Base-by-base conservation (phyloP, 2,888 invertebrate genomes). In the Petrolisthes cinctipes region DNA sequence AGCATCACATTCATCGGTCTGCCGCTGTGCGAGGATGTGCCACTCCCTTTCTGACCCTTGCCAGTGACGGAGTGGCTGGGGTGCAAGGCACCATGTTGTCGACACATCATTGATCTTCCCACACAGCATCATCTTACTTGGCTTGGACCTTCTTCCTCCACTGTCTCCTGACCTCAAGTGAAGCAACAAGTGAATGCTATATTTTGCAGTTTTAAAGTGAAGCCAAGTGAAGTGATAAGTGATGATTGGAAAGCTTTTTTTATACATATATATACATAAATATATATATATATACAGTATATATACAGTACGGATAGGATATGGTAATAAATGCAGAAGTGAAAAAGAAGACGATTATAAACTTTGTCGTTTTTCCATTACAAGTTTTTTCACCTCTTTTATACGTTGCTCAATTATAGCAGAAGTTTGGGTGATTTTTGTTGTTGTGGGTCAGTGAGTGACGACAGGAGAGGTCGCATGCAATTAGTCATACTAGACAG, bases 231-330 rank as follows among this genome's bases (percentile, higher is more conserved):
- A 71, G 20, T 71, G 71, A 71, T 71, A 61, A 37, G 61, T 61
- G 61, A 61, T 82, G 57, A 14, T 82, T 71, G 71, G 56, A 73
- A 20, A 75, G 11, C 61, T 57, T 83, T 4, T 83, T 83, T 83
- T 71, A 71, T 71, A 71, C 71, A 71, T 71, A 61, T 61, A 61
- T 11, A 61, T 61, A 61, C 17, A 71, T 71, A 71, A 71, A 17
- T 71, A 71, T 71, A 71, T 71, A 71, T n/a, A n/a, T 37, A 37
- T 37, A 37, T 37, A 37, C 37, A 37, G 37, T 37, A 37, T 37
- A 37, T 37, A 37, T 71, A 71, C 37, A 37, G 37, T 71, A n/a
- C 71, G 9, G 61, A 61, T 61, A 61, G 71, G 71, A n/a, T 71
- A 17, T n/a, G 71, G 71, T 71, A n/a, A 71, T 71, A n/a, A 37